Evolutionary conservation across 2,113 vertebrate species (phyloP), one percentile per base, ranked within the genome.

Genomic region (Girardinichthys multiradiatus): DNA sequence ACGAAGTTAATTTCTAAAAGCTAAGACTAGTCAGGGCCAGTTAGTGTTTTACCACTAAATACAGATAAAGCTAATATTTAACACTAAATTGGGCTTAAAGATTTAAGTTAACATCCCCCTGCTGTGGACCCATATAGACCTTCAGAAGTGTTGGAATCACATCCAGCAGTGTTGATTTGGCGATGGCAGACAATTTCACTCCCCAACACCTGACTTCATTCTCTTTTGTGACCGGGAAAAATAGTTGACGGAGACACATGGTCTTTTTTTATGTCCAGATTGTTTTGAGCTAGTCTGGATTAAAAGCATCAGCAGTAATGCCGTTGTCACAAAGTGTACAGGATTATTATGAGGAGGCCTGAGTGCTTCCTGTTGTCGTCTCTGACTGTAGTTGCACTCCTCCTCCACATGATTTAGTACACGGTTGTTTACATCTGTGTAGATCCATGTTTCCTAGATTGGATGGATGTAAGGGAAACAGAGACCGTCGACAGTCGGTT

Each of bases 251-350:
- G 72, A 84, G 74, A 71, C 65, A 79, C 72, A 84, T 76, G 75
- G 54, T 69, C 59, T 70, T 42, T 68, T n/a, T 64, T 31, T 37
- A 74, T 61, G 73, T 80, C 62, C 82, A 74, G 85, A 89, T 88
- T 86, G 82, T 86, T 84, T 73, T 79, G 86, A 89, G 69, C 80
- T 65, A 45, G 80, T 65, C 57, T 89, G 91, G 91, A 92, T 91
- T 91, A 89, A 78, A 83, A 74, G 66, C 72, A 77, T 84, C 66
- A 71, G 60, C 68, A 35, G 66, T 87, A 79, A 89, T 88, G 86
- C 68, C 54, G 83, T 89, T 80, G 75, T 88, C 58, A 57, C 75
- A 68, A 71, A 61, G 58, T 70, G 65, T 67, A 57, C 70, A 79
- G 86, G 88, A 89, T 92, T 91, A 87, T 61, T 74, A 78, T 17